phyloP scores from a whole-genome alignment of 2,797 vertebrate genomes.

The Acestrorhynchus altus region DNA sequence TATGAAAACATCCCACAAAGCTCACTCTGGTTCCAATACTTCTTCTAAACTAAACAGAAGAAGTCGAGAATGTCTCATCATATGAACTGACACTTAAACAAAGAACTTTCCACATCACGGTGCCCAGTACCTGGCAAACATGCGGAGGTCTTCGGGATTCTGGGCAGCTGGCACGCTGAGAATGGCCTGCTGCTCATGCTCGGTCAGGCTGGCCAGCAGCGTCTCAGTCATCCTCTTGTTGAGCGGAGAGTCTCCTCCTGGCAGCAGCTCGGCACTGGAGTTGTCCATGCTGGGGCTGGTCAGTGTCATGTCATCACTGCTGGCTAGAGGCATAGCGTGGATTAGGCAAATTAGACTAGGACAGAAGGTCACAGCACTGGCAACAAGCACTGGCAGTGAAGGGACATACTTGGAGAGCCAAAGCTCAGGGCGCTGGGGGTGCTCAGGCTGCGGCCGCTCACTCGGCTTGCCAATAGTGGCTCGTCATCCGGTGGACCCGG shows the following conservation, averaged over 20 bases:
- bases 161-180: conserved; percentile 93
- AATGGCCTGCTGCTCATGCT: conserved; percentile 91
- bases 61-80: no score
- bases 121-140: conserved; percentile 81
- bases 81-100: no score
- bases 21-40: no score
- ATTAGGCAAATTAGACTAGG: conserved; percentile 75
- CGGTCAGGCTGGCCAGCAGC: conserved; percentile 90
- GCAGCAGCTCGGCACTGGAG: conserved; percentile 93
- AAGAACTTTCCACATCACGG: no score
- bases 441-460: conserved; percentile 90
- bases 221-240: conserved; percentile 96
- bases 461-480: conserved; percentile 78
- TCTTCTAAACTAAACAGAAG: no score
- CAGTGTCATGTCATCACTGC: conserved; percentile 98
- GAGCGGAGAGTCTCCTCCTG: conserved; percentile 92
- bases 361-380: conserved; percentile 22
- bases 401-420: conserved; percentile 91
- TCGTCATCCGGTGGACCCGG: conserved; percentile 82
- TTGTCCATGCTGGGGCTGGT: conserved; percentile 99
- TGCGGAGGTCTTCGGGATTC: conserved; percentile 93
- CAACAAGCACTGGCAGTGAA: not conserved
- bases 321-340: conserved; percentile 79
- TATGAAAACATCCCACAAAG: no score
- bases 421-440: conserved; percentile 96